Conservation (phyloP, 2,113 vertebrate genomes). For the Neotragus moschatus region DNA sequence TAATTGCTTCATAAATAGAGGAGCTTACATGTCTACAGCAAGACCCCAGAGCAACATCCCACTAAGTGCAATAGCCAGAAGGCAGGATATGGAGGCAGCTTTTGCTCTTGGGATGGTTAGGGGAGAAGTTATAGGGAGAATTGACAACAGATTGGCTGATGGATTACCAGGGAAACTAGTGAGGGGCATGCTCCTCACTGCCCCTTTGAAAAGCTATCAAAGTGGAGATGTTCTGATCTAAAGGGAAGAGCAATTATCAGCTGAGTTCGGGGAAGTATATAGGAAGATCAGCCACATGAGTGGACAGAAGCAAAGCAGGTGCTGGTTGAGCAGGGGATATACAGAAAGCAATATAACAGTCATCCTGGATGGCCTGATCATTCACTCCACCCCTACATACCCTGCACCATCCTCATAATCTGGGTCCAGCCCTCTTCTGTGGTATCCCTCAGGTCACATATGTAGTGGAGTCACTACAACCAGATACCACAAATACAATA, state of each 20-base stretch:
- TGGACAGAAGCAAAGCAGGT: neutral
- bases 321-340: neutral
- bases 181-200: neutral
- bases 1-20: neutral
- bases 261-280: neutral
- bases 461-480: neutral
- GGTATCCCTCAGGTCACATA: neutral
- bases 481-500: neutral
- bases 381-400: neutral
- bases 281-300: neutral
- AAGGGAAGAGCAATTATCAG: neutral
- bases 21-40: neutral
- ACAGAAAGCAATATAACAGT: neutral
- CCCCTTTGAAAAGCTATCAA: neutral
- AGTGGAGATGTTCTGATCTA: neutral
- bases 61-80: neutral
- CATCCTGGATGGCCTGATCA: neutral
- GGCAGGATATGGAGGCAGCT: neutral
- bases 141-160: neutral
- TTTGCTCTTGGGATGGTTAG: neutral
- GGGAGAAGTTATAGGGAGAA: neutral
- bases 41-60: neutral
- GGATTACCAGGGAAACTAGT: neutral
- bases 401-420: neutral
- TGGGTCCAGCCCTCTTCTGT: neutral